Conservation (phyloP, 2,797 vertebrate genomes). For the Chaetodon trifasciatus region DNA sequence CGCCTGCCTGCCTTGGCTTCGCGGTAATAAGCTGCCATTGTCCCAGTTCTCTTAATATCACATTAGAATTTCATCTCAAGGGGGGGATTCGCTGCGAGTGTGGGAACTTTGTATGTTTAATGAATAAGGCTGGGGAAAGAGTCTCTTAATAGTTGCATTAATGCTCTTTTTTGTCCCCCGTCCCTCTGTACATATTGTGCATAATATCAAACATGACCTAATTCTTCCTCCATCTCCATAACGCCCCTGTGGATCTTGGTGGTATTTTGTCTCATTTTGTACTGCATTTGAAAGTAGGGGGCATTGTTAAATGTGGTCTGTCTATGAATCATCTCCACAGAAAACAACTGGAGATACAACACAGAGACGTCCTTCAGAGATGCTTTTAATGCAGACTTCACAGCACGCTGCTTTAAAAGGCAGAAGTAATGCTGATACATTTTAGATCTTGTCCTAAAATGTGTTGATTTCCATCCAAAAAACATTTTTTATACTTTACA, state of each 20-base stretch:
- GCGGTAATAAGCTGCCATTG: constrained; percentile 70
- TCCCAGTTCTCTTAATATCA: constrained; percentile 83
- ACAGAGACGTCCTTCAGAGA: constrained; percentile 36
- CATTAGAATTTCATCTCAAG: constrained; percentile 84
- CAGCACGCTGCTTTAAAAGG: background rate
- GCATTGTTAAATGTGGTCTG: constrained; percentile 53
- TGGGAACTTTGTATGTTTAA: constrained; percentile 78
- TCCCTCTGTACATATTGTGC: constrained; percentile 65
- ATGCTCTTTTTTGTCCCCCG: constrained; percentile 49
- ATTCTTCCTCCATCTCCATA: constrained; percentile 74
- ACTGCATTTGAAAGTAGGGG: constrained; percentile 58
- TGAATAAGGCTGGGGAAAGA: constrained; percentile 68
- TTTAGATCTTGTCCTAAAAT: constrained; percentile 1
- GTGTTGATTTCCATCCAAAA: background rate
- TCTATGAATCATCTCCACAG: constrained; percentile 22
- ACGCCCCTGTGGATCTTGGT: constrained; percentile 76
- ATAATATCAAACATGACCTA: constrained; percentile 82
- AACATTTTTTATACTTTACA: background rate
- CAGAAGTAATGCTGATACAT: background rate
- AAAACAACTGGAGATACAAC: constrained; percentile 13
- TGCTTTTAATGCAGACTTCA: background rate
- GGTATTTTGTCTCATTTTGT: constrained; percentile 79
- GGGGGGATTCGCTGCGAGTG: constrained; percentile 62
- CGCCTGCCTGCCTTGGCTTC: constrained; percentile 46
- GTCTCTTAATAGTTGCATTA: constrained; percentile 65